Conservation (phyloP, 2,888 invertebrate species). For the Hypselothyrea guttata region DNA sequence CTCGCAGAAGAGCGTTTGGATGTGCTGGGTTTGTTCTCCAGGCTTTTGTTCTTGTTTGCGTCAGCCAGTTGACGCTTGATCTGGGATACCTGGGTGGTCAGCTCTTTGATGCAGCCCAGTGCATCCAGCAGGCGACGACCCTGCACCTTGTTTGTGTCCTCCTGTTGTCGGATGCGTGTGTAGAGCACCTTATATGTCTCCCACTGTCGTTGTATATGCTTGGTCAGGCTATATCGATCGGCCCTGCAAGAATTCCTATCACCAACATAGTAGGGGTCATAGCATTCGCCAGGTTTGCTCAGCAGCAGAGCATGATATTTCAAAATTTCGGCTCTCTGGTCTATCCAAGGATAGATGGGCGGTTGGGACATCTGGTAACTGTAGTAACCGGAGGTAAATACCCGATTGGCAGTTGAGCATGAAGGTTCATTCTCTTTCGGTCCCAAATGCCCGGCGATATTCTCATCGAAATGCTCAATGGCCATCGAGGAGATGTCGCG, state of each 20-base stretch:
- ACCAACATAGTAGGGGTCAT: no score
- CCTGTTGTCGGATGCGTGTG: slow-evolving; percentile 83
- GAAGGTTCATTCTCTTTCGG: slow-evolving; percentile 43
- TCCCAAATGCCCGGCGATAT: slow-evolving; percentile 84
- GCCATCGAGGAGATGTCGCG: slow-evolving; percentile 94
- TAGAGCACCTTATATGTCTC: slow-evolving; percentile 38
- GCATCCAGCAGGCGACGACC: slow-evolving; percentile 84
- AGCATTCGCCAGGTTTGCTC: slow-evolving; percentile 12
- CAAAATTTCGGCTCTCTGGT: slow-evolving; percentile 18
- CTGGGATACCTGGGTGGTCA: slow-evolving; percentile 85
- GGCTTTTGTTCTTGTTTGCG: slow-evolving; percentile 61
- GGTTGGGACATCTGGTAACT: slow-evolving; percentile 16
- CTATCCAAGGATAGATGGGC: slow-evolving; percentile 6
- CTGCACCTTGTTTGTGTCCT: slow-evolving; percentile 79
- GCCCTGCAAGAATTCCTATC: slow-evolving; percentile 5
- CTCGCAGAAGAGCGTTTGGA: slow-evolving; percentile 45
- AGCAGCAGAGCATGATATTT: slow-evolving; percentile 24
- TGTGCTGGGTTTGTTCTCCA: slow-evolving; percentile 15
- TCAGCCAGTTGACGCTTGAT: slow-evolving; percentile 88
- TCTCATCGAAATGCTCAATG: slow-evolving; percentile 97
- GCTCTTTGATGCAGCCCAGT: slow-evolving; percentile 84
- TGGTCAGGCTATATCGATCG: slow-evolving; percentile 32
- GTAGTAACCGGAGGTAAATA: slow-evolving; percentile 70
- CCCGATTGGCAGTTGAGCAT: slow-evolving; percentile 37
- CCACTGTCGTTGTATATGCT: slow-evolving; percentile 40